phyloP scores from a whole-genome alignment of 1,140 invertebrate genomes.

The Sminthurides bifidus region DNA sequence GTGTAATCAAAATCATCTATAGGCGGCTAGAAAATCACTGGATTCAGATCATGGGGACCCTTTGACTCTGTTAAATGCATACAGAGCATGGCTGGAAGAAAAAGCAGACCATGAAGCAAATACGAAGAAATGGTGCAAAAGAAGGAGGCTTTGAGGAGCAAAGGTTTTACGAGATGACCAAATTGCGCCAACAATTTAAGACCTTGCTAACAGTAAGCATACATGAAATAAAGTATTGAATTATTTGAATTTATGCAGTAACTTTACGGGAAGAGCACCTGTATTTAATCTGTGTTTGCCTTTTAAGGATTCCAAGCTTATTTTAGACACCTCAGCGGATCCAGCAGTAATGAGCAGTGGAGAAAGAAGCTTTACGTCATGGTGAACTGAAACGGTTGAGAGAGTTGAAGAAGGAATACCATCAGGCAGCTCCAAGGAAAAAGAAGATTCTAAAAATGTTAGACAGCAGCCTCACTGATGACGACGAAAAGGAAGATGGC shows the following conservation, averaged over 20 bases:
- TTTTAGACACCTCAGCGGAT: conserved; percentile 45
- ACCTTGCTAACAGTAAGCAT: conserved; percentile 59
- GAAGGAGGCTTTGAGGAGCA: conserved; percentile 87
- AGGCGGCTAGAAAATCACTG: conserved; percentile 63
- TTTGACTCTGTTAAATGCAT: conserved; percentile 77
- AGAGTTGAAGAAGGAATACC: conserved; percentile 57
- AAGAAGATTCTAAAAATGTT: conserved; percentile 55
- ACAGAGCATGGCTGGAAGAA: conserved; percentile 75
- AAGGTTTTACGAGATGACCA: conserved; percentile 89
- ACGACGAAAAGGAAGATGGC: conserved; percentile 41
- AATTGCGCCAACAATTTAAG: conserved; percentile 79
- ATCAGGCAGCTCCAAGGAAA: conserved; percentile 52
- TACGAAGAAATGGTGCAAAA: conserved; percentile 70
- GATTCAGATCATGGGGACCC: conserved; percentile 93
- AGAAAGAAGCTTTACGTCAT: conserved; percentile 63
- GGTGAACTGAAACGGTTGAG: conserved; percentile 77
- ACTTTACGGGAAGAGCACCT: not conserved
- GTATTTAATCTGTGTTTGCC: conserved; percentile 27
- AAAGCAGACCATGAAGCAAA: conserved; percentile 43
- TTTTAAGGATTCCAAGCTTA: conserved; percentile 54
- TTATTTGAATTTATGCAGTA: not conserved
- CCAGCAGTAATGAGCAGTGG: conserved; percentile 49
- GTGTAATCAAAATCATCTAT: not conserved
- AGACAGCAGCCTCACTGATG: conserved; percentile 21
- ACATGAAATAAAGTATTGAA: not conserved